Evolutionary conservation across 2,797 vertebrate genomes (phyloP).

Genomic region (Synaphobranchus kaupii): DNA sequence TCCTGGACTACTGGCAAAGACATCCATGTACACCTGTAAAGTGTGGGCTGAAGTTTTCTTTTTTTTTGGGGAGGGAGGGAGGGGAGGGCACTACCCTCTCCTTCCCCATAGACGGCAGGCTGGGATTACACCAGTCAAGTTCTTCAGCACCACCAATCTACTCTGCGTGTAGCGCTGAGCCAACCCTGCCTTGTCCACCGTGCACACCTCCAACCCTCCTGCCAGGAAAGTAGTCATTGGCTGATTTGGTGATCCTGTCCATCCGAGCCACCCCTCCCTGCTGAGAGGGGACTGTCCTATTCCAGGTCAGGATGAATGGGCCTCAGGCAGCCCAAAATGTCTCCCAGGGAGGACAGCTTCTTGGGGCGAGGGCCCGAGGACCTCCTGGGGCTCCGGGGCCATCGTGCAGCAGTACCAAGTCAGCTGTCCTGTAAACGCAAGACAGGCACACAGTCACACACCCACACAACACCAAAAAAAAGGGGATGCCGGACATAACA

Average conservation of each 20-base stretch:
- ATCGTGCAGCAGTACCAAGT: slow-evolving; percentile 56
- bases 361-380: slow-evolving; percentile 46
- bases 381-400: slow-evolving; percentile 45
- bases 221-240: background rate
- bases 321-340: slow-evolving; percentile 64
- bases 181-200: background rate
- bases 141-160: background rate
- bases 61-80: too few species aligned
- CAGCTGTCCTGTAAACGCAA: slow-evolving; percentile 71
- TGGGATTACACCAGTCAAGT: background rate
- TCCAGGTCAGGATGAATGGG: slow-evolving; percentile 55
- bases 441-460: background rate
- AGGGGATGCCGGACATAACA: background rate
- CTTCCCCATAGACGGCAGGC: background rate
- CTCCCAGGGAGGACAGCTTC: slow-evolving; percentile 61
- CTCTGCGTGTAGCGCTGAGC: background rate
- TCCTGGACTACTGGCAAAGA: background rate
- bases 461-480: background rate
- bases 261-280: background rate
- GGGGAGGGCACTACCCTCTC: background rate
- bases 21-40: background rate
- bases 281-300: slow-evolving; percentile 33
- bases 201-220: background rate
- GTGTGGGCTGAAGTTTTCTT: background rate
- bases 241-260: background rate